Base-by-base conservation (phyloP, 2,797 vertebrate genomes). In the Megalops cyprinoides region DNA sequence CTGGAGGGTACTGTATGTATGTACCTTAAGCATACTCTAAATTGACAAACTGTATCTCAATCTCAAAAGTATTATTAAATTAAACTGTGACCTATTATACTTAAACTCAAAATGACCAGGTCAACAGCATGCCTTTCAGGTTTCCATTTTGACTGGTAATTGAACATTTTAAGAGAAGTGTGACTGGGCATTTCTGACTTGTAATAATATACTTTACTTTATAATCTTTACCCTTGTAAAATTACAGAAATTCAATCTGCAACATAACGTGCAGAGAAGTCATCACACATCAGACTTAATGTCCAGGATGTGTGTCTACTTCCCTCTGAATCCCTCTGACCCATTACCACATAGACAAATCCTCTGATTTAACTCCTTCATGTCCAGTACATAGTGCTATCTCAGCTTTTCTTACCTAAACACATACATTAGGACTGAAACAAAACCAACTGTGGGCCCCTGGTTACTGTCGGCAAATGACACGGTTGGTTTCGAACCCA, bases 241-340 rank as follows among this genome's bases (percentile, higher is more conserved):
- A 69, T 28, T 18, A n/a, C 10, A 56, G 78, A 60, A 80, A 80
- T 71, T 37, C 71, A 56, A 80, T 69, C 79, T 79, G 15, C n/a
- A 12, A 60, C 48, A 42, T 46, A 28, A 28, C 18, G 37, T 25
- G 7, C 28, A 46, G 42, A 60, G 53, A 48, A 71, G 53, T 48
- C 51, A 39, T 39, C 53, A 20, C n/a, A 14, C 25, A 28, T 42
- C 34, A 74, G 67, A 3, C 78, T 69, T 79, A 3, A 23, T 20
- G 58, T 15, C n/a, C 53, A 18, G 51, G 42, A 37, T 28, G 67
- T 48, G 71, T 1, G 5, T 69, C 69, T 58, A 12, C 69, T 56
- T 25, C 25, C 25, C 23, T 31, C 48, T 20, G 51, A 34, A 74
- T 39, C n/a, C n/a, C n/a, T n/a, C 48, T 44, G 46, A 73, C 49